Evolutionary conservation across 2,113 vertebrate genomes (phyloP).

Genomic region (Tychaedon coryphoeus): DNA sequence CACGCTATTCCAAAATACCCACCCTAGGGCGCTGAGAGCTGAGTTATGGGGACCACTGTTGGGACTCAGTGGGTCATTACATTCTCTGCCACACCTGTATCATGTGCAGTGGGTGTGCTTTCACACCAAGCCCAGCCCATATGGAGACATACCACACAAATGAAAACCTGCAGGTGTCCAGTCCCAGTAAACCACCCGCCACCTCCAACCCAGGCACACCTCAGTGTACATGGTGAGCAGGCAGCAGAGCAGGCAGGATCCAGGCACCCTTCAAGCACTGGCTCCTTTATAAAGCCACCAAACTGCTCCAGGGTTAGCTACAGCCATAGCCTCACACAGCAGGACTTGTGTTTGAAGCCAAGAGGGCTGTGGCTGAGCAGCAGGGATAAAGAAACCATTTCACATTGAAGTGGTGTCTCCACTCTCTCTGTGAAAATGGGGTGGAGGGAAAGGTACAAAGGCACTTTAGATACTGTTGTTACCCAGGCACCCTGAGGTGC

Average conservation of each 20-base stretch:
- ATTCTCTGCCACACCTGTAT: neutral
- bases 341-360: neutral
- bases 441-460: accelerated
- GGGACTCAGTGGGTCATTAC: neutral
- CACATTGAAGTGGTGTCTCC: neutral
- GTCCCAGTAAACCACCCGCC: neutral
- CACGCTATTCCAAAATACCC: neutral
- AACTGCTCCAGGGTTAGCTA: neutral
- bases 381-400: neutral
- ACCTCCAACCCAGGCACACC: neutral
- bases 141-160: neutral
- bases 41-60: neutral
- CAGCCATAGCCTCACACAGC: neutral
- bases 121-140: neutral
- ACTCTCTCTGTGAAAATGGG: neutral
- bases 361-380: neutral
- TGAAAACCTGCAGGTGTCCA: neutral
- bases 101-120: neutral
- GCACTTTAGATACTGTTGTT: neutral
- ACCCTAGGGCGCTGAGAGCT: neutral
- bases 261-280: neutral
- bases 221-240: neutral
- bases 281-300: neutral
- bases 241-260: neutral
- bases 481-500: neutral